Conservation (phyloP, 2,797 vertebrate species). For the Acrocephalus scirpaceus region DNA sequence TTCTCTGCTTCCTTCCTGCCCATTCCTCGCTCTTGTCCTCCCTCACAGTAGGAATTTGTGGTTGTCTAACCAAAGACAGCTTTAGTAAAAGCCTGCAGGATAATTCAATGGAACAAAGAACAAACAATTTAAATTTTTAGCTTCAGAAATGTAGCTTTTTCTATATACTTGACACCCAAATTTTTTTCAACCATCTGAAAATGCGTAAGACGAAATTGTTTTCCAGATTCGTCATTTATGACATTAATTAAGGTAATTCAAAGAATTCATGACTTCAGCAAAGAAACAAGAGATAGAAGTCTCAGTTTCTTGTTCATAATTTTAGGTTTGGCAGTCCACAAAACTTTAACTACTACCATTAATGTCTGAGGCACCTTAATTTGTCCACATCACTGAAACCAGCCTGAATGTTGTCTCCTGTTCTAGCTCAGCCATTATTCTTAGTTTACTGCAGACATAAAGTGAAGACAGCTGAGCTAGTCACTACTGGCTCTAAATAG, state of each 20-base stretch:
- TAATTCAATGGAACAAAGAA: background rate
- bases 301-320: slow-evolving; percentile 17
- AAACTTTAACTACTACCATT: slow-evolving; percentile 58
- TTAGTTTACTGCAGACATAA: slow-evolving; percentile 68
- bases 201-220: background rate
- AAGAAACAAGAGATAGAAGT: slow-evolving; percentile 13
- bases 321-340: slow-evolving; percentile 51
- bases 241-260: slow-evolving; percentile 3
- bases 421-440: slow-evolving; percentile 53
- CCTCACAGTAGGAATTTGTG: background rate
- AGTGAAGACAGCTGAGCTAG: slow-evolving; percentile 67
- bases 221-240: slow-evolving; percentile 10
- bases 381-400: slow-evolving; percentile 60
- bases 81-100: background rate
- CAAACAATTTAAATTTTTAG: background rate
- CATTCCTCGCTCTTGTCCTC: background rate
- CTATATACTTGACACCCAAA: background rate
- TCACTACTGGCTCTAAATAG: slow-evolving; percentile 59
- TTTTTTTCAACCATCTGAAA: background rate
- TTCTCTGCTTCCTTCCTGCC: background rate
- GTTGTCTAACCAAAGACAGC: background rate
- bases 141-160: slow-evolving; percentile 4
- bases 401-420: slow-evolving; percentile 55
- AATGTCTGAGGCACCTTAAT: slow-evolving; percentile 64
- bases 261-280: slow-evolving; percentile 29